These are phyloP conservation scores for Hemicordylus capensis DNA, from an alignment of 2,113 vertebrate species.

Conservation along the genomic window DNA sequence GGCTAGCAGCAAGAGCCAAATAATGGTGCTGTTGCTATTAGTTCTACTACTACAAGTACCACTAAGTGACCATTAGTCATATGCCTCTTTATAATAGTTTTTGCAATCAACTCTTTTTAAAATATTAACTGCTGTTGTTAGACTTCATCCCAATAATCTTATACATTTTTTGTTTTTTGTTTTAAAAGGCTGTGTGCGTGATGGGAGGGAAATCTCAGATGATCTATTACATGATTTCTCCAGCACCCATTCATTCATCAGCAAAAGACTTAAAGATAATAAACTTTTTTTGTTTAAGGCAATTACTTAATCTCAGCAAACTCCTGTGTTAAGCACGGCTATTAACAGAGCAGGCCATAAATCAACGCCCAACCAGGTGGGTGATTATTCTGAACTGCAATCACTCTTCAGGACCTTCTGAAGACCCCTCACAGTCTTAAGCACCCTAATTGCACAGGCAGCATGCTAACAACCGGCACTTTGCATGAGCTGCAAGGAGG, in stretches of 20 bases:
- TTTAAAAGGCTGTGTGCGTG: conserved; percentile 1
- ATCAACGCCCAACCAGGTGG: conserved; percentile 84
- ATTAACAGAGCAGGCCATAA: conserved; percentile 85
- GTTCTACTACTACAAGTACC: neutral
- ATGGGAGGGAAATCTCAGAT: conserved; percentile 65
- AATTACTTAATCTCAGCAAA: conserved; percentile 90
- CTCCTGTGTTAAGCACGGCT: conserved; percentile 83
- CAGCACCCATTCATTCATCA: conserved; percentile 83
- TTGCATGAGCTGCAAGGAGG: conserved; percentile 49
- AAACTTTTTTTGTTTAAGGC: conserved; percentile 84
- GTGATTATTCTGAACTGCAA: conserved; percentile 83
- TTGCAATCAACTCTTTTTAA: neutral
- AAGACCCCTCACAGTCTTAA: conserved; percentile 83
- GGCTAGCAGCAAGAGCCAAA: too few relatives aligned
- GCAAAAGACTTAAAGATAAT: conserved; percentile 80
- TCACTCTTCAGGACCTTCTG: conserved; percentile 79
- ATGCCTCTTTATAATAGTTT: neutral
- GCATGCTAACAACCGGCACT: conserved; percentile 79
- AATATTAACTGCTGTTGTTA: neutral
- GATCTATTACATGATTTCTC: conserved; percentile 76
- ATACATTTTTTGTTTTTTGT: conserved; percentile 38
- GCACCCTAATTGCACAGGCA: conserved; percentile 84
- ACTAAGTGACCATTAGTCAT: neutral
- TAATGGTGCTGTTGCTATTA: too few relatives aligned
- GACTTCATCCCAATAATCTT: conserved; percentile 8